Conservation (phyloP, 2,113 vertebrate genomes). For the Cisticola juncidis region DNA sequence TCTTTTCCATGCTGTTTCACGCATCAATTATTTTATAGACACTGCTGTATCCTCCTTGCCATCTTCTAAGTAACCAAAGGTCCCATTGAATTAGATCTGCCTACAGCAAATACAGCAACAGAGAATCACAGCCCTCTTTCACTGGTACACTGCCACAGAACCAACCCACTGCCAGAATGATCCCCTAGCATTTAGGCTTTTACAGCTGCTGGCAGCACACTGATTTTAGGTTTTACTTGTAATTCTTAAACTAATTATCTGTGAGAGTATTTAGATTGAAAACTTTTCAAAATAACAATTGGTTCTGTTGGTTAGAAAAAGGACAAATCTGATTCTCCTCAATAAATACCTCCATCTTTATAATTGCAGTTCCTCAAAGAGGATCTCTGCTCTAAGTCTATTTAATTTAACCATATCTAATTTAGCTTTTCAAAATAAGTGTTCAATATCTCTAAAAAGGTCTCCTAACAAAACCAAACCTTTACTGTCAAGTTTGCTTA, state of each 20-base stretch:
- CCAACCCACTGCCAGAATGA: background rate
- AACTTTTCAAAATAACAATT: background rate
- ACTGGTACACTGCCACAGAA: background rate
- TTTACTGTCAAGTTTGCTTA: background rate
- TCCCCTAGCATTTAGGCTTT: background rate
- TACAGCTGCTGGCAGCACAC: background rate
- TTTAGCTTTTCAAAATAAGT: background rate
- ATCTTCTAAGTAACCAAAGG: background rate
- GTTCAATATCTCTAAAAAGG: background rate
- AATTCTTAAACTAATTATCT: background rate
- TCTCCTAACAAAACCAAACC: background rate
- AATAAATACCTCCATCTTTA: background rate
- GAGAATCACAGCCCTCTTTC: background rate
- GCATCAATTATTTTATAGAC: background rate
- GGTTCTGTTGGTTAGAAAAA: background rate
- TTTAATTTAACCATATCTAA: background rate
- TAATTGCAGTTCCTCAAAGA: background rate
- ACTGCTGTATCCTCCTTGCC: background rate
- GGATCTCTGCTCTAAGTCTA: background rate
- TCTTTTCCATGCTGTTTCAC: background rate
- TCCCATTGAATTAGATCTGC: background rate
- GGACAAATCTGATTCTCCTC: background rate
- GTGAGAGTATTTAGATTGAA: background rate
- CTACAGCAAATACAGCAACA: background rate
- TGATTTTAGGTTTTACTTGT: background rate